Percentiles rank a stretch among this genome's conserved stretches.
phyloP scores from a whole-genome alignment of 2,888 invertebrate genomes.

The Heliconius charithonia region DNA sequence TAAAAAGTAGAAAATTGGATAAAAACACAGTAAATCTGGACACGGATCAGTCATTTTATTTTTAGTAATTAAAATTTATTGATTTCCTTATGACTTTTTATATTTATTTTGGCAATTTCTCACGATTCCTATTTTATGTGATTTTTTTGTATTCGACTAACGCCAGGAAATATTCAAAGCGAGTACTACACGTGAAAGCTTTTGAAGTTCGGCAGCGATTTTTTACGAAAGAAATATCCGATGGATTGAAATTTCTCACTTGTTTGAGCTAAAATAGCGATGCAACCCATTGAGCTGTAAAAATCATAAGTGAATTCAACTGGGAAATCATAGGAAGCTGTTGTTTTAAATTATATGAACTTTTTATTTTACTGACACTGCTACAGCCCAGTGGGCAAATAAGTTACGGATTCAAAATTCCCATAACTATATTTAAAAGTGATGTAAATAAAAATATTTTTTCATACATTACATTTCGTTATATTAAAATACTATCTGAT shows the following conservation, averaged over 20 bases:
- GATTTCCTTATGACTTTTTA: neutral
- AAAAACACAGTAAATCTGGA: no score
- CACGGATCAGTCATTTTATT: no score
- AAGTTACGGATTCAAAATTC: neutral
- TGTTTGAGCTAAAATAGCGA: slow-evolving; percentile 9
- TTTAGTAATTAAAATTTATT: no score
- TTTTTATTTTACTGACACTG: slow-evolving; percentile 1
- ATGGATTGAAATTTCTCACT: slow-evolving; percentile 3
- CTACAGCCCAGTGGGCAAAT: neutral
- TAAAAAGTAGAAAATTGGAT: no score
- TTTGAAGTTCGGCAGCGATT: neutral
- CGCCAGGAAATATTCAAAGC: neutral
- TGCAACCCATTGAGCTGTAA: slow-evolving; percentile 8
- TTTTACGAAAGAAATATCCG: slow-evolving; percentile 4
- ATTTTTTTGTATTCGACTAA: neutral
- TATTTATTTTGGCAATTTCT: neutral
- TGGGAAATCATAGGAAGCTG: slow-evolving; percentile 2
- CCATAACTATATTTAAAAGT: neutral
- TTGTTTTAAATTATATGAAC: neutral
- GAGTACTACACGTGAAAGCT: neutral
- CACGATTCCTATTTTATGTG: neutral
- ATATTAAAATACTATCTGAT: no score
- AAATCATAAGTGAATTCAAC: slow-evolving; percentile 8
- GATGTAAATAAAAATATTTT: neutral
- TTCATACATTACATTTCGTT: neutral